phyloP scores from a whole-genome alignment of 92 coral and sea anemone species.

The Isaurus tuberculatus region DNA sequence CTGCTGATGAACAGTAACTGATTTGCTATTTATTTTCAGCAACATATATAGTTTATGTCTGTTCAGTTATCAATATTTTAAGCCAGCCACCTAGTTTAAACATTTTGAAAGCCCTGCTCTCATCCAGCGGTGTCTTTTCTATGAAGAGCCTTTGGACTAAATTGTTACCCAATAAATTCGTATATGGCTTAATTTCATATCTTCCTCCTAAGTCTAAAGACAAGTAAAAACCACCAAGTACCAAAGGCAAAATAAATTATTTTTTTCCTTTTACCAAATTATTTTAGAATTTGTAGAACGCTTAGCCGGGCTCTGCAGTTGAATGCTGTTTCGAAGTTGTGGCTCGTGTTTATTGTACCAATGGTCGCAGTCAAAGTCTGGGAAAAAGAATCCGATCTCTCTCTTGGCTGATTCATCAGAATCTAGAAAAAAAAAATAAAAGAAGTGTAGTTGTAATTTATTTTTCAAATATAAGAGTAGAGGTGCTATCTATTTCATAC shows the following conservation, averaged over 20 bases:
- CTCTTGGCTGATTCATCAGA: constrained; percentile 85
- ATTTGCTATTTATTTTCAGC: no score
- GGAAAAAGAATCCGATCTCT: constrained; percentile 91
- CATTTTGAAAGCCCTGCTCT: no score
- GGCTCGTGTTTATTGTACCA: constrained; percentile 62
- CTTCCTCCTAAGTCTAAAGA: not conserved
- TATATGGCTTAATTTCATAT: not conserved
- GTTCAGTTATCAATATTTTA: no score
- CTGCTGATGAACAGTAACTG: no score
- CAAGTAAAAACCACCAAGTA: not conserved
- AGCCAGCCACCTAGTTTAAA: no score
- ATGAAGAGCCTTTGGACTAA: no score
- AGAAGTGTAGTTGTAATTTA: not conserved
- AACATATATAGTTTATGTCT: no score
- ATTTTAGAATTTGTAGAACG: not conserved
- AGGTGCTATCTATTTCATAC: no score
- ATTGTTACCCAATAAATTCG: no score
- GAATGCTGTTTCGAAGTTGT: constrained; percentile 40
- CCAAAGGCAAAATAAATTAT: not conserved
- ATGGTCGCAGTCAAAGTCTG: constrained; percentile 67
- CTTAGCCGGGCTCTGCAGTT: not conserved
- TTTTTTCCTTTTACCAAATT: constrained; percentile 15
- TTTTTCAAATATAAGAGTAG: not conserved
- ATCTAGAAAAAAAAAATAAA: constrained; percentile 62
- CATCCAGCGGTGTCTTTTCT: no score